Evolutionary conservation across 2,888 invertebrate genomes (phyloP).

Genomic region (Spicauda simplicius): DNA sequence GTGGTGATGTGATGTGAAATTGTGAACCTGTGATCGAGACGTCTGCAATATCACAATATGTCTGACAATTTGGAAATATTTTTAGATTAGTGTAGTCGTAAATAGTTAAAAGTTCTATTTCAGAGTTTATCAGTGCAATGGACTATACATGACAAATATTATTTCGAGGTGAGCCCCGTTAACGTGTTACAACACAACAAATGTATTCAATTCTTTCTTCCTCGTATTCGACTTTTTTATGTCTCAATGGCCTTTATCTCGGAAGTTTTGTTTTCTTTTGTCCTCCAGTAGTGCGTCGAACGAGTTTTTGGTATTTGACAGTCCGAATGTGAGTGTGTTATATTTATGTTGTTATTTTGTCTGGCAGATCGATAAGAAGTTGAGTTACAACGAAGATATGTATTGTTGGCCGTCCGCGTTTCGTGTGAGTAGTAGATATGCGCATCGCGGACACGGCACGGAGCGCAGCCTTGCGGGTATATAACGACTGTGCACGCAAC

Average conservation of each 20-base stretch:
- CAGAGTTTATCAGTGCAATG: constrained; percentile 66
- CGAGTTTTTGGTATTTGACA: constrained; percentile 67
- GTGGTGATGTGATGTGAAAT: constrained; percentile 44
- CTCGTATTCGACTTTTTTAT: constrained; percentile 76
- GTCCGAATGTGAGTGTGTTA: constrained; percentile 58
- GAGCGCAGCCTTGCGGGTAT: constrained; percentile 60
- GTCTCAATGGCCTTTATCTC: constrained; percentile 83
- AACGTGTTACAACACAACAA: constrained; percentile 48
- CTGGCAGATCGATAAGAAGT: constrained; percentile 81
- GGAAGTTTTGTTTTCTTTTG: constrained; percentile 82
- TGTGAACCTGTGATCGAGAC: constrained; percentile 66
- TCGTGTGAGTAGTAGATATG: constrained; percentile 75
- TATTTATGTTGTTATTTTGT: constrained; percentile 74
- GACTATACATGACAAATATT: constrained; percentile 70
- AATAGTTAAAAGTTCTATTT: constrained; percentile 60
- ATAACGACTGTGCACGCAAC: constrained; percentile 49
- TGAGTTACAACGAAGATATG: constrained; percentile 71
- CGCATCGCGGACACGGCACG: constrained; percentile 71
- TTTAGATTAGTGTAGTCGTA: constrained; percentile 76
- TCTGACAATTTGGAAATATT: constrained; percentile 84
- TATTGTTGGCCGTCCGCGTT: constrained; percentile 68
- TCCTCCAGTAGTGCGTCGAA: constrained; percentile 72
- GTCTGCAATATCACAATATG: constrained; percentile 79
- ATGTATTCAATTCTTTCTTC: constrained; percentile 62
- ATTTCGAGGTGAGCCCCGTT: constrained; percentile 60